Conservation (phyloP, 2,888 invertebrate genomes). For the Cactoblastis cactorum region DNA sequence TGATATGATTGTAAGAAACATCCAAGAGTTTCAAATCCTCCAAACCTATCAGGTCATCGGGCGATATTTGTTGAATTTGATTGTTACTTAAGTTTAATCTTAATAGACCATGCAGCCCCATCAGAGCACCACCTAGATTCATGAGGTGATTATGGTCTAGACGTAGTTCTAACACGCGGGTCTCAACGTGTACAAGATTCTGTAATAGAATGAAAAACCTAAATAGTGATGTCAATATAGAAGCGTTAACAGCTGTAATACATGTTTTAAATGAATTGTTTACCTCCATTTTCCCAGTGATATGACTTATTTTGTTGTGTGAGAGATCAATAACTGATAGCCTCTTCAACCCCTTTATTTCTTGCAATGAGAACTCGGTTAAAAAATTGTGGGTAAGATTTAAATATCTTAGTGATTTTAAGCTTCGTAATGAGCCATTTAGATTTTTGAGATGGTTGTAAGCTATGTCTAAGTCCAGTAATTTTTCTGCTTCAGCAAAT, state of each 20-base stretch:
- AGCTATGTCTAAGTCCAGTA: conserved; percentile 85
- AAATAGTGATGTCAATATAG: no score
- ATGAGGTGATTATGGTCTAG: conserved; percentile 86
- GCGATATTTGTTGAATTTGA: conserved; percentile 84
- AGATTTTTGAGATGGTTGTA: conserved; percentile 85
- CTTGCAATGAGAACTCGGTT: conserved; percentile 88
- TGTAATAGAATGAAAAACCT: conserved; percentile 43
- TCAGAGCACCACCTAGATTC: conserved; percentile 85
- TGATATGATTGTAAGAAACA: conserved; percentile 87
- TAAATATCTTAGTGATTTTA: conserved; percentile 83
- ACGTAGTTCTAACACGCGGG: conserved; percentile 84
- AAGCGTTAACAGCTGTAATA: no score
- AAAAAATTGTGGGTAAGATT: conserved; percentile 88
- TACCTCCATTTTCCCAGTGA: conserved; percentile 84
- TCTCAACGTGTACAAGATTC: conserved; percentile 88
- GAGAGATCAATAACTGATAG: conserved; percentile 88
- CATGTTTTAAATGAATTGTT: conserved; percentile 19
- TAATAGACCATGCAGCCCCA: conserved; percentile 86
- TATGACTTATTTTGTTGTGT: conserved; percentile 84
- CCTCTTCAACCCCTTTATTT: conserved; percentile 85
- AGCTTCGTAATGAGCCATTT: conserved; percentile 85
- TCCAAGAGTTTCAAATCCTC: conserved; percentile 86
- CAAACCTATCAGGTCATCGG: conserved; percentile 88
- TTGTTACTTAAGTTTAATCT: conserved; percentile 88
- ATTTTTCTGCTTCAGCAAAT: conserved; percentile 83